Evolutionary conservation across 2,888 invertebrate genomes (phyloP), one percentile per base, ranked within the genome.

Genomic region (Eilema caniola): DNA sequence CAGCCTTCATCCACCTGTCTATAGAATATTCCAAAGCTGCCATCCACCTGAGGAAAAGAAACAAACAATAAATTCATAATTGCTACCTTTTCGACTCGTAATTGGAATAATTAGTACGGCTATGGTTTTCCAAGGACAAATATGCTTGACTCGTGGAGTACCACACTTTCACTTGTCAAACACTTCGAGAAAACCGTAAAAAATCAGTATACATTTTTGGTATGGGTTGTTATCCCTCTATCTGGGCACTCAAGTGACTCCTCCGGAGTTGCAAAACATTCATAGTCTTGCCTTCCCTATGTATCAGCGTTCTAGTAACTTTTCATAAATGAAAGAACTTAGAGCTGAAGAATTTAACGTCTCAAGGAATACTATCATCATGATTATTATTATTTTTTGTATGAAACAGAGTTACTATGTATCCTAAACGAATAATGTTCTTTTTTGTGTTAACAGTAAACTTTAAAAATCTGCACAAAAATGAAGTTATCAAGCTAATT

Each of bases 1-100:
- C 96, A 84, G 97, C 97, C 93, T 97, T 98, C 95, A 98, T 97
- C 98, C 99, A 99, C 84, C 98, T 96, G 92, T 99, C 98, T 94
- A 99, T 99, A 72, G 99, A 98, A 90, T 98, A 99, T 92, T 99
- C 99, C 88, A 99, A 93, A 74, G 98, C 98, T 76, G 98, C 98
- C 91, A 99, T 96, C 99, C 99, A 99, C 85, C 99, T 99, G 94
- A 25, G 94, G 28, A 95, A 96, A 82, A 73, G 56, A 33, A 61
- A 66, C 20, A 53, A 59, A 20, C 12, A n/a, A 16, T 28, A 25
- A 37, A 41, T 16, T 63, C 10, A 60, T 56, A 7, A 56, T 57
- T 11, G 3, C 0, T 33, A 31, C 11, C n/a, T 24, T 25, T 41
- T 23, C 20, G 25, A 0, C 3, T 25, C 5, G 24, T 14, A 59